Conservation (phyloP, 2,797 vertebrate genomes). For the Erpetoichthys calabaricus region DNA sequence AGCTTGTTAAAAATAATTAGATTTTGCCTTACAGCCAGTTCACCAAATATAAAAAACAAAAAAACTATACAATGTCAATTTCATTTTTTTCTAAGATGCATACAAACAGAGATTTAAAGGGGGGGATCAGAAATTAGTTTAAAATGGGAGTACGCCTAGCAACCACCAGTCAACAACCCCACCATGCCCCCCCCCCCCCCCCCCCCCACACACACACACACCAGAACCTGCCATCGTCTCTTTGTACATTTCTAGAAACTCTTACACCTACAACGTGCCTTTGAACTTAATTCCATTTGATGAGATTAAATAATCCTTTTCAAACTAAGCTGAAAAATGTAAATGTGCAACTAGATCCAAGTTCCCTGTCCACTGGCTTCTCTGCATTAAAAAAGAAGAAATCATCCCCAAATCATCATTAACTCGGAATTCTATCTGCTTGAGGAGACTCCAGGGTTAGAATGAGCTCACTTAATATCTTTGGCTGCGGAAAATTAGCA, state of each 20-base stretch:
- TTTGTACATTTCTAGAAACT: constrained; percentile 8
- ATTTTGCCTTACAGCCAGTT: constrained; percentile 18
- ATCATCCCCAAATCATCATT: constrained; percentile 22
- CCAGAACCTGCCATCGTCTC: too few species aligned
- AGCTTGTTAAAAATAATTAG: constrained; percentile 25
- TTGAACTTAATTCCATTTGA: constrained; percentile 22
- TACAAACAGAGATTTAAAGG: too few species aligned
- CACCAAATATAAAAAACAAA: constrained; percentile 8
- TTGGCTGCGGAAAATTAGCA: constrained; percentile 19
- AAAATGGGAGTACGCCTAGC: too few species aligned
- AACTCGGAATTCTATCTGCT: constrained; percentile 19
- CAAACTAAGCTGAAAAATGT: constrained; percentile 10
- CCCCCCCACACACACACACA: too few species aligned
- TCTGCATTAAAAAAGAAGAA: constrained; percentile 6
- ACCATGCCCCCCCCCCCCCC: too few species aligned
- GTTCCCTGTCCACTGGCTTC: constrained; percentile 1
- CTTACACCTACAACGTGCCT: constrained; percentile 12
- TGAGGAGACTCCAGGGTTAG: constrained; percentile 16
- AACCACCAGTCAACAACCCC: too few species aligned
- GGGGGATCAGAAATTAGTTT: too few species aligned
- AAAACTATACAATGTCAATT: too few species aligned
- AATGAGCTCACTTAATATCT: constrained; percentile 16
- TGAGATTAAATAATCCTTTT: constrained; percentile 15
- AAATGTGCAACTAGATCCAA: constrained; percentile 12
- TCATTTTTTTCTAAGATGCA: too few species aligned